phyloP scores from a whole-genome alignment of 2,888 invertebrate genomes.

The Drepana falcataria region DNA sequence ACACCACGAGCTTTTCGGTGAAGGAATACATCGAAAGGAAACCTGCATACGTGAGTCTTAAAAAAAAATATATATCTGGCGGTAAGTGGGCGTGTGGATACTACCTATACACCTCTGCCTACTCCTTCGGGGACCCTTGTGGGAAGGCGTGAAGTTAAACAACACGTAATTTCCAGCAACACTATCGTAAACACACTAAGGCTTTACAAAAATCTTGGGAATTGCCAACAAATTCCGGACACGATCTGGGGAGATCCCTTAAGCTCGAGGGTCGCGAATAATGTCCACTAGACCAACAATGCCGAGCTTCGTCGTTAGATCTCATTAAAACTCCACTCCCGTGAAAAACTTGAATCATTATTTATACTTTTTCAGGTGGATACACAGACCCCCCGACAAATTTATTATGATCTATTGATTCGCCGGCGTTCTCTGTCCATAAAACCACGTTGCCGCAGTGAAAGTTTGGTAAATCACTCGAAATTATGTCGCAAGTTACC shows the following conservation, averaged over 20 bases:
- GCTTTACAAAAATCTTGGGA: conserved; percentile 1
- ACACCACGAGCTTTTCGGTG: no score
- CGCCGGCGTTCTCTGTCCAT: conserved; percentile 35
- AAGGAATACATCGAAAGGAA: no score
- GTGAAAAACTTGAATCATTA: conserved; percentile 50
- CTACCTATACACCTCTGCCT: no score
- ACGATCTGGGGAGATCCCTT: conserved; percentile 2
- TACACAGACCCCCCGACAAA: conserved; percentile 38
- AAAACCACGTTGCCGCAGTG: conserved; percentile 24
- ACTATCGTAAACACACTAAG: background rate
- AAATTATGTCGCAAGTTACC: conserved; percentile 56
- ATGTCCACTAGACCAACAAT: conserved; percentile 3
- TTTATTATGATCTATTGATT: conserved; percentile 65
- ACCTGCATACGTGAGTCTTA: no score
- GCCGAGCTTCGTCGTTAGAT: conserved; percentile 1
- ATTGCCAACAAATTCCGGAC: conserved; percentile 3
- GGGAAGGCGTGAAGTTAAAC: background rate
- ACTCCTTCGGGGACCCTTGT: no score
- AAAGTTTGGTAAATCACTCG: conserved; percentile 36
- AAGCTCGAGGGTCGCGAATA: conserved; percentile 2
- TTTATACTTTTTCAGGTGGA: conserved; percentile 54
- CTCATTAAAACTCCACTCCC: conserved; percentile 4
- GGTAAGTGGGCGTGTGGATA: no score
- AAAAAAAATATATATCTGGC: background rate
- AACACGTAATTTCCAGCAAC: background rate